Conservation (phyloP, 2,797 vertebrate genomes). For the Rhinichthys osculus region DNA sequence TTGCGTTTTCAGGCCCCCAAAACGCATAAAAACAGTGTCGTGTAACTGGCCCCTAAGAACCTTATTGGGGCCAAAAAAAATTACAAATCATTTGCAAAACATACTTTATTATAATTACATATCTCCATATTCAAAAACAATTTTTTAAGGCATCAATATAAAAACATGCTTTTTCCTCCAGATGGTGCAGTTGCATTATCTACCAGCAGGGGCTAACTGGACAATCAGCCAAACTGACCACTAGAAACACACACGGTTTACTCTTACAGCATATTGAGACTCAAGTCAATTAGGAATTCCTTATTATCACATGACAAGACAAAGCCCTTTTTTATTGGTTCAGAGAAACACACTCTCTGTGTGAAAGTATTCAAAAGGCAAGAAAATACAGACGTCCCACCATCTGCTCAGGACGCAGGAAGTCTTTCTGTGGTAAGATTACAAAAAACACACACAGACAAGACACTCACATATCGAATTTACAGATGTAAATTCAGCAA, state of each 20-base stretch:
- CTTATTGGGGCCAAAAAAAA: background rate
- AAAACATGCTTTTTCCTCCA: background rate
- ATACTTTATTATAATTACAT: background rate
- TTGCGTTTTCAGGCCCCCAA: too few relatives aligned
- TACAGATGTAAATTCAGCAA: too few relatives aligned
- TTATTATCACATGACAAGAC: conserved; percentile 20
- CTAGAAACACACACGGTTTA: background rate
- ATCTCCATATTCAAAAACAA: too few relatives aligned
- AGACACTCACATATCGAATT: too few relatives aligned
- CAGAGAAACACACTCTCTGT: background rate
- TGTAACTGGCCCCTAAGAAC: background rate
- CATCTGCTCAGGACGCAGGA: background rate
- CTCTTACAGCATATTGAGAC: background rate
- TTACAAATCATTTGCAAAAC: background rate
- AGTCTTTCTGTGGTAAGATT: conserved; percentile 41
- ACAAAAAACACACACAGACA: background rate
- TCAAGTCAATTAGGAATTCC: background rate
- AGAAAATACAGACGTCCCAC: background rate
- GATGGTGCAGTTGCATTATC: background rate
- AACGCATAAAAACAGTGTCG: background rate
- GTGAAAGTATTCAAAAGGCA: conserved; percentile 23
- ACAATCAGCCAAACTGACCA: background rate
- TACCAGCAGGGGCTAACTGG: background rate
- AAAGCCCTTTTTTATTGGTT: conserved; percentile 45
- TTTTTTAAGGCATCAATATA: background rate